Percentiles rank a stretch among this genome's conserved stretches.
Evolutionary conservation across 2,113 vertebrate species (phyloP).

Genomic region (Hippoglossus stenolepis): DNA sequence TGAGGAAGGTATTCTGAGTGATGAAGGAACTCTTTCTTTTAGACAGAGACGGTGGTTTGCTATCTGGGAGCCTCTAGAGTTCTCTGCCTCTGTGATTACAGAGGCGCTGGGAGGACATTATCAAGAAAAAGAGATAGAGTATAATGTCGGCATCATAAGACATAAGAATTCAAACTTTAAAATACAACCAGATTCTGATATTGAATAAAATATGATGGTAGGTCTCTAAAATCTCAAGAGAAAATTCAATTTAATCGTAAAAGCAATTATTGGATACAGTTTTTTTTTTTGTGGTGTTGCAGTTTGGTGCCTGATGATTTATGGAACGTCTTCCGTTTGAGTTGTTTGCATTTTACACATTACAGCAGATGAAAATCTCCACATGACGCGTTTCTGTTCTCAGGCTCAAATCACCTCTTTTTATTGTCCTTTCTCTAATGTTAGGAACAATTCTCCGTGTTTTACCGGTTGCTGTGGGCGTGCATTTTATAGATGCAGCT

Average conservation of each 20-base stretch:
- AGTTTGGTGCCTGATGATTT: not conserved
- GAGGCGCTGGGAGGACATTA: conserved; percentile 20
- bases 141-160: not conserved
- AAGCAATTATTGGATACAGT: conserved; percentile 12
- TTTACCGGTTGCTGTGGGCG: not conserved
- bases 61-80: conserved; percentile 30
- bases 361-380: not conserved
- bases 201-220: conserved; percentile 8
- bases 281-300: not conserved
- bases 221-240: conserved; percentile 5
- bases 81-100: conserved; percentile 36
- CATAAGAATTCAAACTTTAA: not conserved
- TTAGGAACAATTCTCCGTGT: not conserved
- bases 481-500: not conserved
- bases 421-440: not conserved
- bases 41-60: conserved; percentile 30
- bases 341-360: not conserved
- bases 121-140: not conserved
- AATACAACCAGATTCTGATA: not conserved
- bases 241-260: conserved; percentile 1
- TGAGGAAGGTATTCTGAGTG: conserved; percentile 41
- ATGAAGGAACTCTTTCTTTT: conserved; percentile 46
- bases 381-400: not conserved
- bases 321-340: not conserved
- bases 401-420: not conserved